phyloP scores from a whole-genome alignment of 1,140 invertebrate species.

The Acromyrmex heyeri region DNA sequence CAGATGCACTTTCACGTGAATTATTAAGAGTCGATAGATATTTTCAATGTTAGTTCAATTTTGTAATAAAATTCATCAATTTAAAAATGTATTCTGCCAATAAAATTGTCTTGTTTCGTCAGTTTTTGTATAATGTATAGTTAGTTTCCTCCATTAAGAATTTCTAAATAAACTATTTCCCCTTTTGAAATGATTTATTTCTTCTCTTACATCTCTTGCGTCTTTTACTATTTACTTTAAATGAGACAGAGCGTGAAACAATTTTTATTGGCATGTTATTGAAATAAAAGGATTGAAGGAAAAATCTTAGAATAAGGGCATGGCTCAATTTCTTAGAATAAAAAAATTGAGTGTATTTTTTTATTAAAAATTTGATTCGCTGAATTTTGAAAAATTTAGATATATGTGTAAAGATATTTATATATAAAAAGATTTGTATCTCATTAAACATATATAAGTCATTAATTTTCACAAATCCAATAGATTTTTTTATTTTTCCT shows the following conservation, averaged over 20 bases:
- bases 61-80: constrained; percentile 11
- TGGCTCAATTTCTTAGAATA: background rate
- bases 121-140: background rate
- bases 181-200: background rate
- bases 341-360: background rate
- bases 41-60: constrained; percentile 22
- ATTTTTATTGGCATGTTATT: background rate
- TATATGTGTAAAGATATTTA: background rate
- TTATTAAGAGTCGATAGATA: background rate
- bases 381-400: background rate
- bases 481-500: background rate
- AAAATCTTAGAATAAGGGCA: background rate
- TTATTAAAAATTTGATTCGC: background rate
- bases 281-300: background rate
- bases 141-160: background rate
- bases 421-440: background rate
- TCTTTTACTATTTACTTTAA: background rate
- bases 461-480: background rate
- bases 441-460: background rate
- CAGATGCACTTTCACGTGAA: background rate
- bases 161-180: background rate
- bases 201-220: too few species aligned
- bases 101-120: constrained; percentile 37
- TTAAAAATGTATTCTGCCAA: constrained; percentile 31
- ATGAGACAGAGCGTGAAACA: background rate